These are phyloP conservation scores for Setophaga petechia DNA, from an alignment of 2,113 vertebrate genomes.

Conservation along the genomic window DNA sequence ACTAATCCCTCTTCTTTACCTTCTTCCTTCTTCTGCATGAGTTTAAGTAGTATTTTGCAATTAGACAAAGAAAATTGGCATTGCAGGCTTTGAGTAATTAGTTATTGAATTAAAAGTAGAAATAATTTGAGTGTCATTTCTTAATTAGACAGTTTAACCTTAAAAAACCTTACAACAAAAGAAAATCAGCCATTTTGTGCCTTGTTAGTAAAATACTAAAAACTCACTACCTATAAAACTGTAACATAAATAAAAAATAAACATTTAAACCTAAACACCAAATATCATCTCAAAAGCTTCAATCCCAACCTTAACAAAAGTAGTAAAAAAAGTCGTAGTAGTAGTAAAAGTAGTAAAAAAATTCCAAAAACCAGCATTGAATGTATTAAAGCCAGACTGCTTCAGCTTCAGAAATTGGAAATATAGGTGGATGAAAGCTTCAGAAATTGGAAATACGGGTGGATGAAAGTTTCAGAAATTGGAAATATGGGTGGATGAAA, in stretches of 20 bases:
- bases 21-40: neutral
- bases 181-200: neutral
- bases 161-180: neutral
- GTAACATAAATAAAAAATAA: neutral
- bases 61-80: rapidly evolving
- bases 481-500: neutral
- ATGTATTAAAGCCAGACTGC: neutral
- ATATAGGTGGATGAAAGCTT: neutral
- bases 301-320: neutral
- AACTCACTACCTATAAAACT: neutral
- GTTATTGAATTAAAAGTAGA: neutral
- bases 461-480: neutral
- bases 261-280: neutral
- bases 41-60: neutral
- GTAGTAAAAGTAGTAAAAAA: neutral
- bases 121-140: neutral
- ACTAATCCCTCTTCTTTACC: neutral
- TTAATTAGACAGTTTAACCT: neutral
- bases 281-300: neutral
- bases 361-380: neutral
- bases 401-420: neutral
- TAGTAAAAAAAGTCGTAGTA: neutral
- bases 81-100: neutral
- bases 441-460: neutral
- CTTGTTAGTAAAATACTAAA: neutral